These are phyloP conservation scores for Pogonognathellus flavescens DNA, from an alignment of 1,140 invertebrate genomes.

Conservation along the genomic window DNA sequence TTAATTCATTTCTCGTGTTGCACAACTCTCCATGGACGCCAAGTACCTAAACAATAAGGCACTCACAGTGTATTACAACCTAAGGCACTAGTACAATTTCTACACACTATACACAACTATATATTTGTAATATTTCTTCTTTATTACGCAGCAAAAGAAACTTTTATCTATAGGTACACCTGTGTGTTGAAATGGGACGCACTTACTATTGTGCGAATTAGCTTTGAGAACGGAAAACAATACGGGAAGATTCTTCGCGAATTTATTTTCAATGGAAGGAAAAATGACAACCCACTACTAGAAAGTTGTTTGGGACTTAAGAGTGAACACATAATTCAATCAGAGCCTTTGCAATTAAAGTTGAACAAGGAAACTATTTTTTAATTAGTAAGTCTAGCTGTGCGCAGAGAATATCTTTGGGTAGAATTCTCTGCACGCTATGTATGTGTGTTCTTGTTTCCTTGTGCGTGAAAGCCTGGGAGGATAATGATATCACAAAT, in stretches of 20 bases:
- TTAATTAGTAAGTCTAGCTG: background rate
- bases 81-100: background rate
- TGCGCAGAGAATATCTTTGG: background rate
- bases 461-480: background rate
- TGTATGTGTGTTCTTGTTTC: background rate
- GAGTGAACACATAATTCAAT: too few relatives aligned
- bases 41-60: background rate
- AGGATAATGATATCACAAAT: constrained; percentile 10
- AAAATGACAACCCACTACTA: too few relatives aligned
- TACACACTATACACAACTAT: background rate
- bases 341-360: constrained; percentile 7
- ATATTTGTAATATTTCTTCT: too few relatives aligned
- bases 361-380: constrained; percentile 10
- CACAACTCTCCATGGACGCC: background rate
- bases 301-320: background rate
- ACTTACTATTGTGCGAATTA: too few relatives aligned
- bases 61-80: too few relatives aligned
- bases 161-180: too few relatives aligned
- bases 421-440: background rate
- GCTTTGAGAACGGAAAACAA: too few relatives aligned
- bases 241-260: too few relatives aligned
- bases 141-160: too few relatives aligned
- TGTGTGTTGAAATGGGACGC: too few relatives aligned
- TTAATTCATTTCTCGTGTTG: background rate
- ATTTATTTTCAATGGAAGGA: too few relatives aligned